Evolutionary conservation across 2,888 invertebrate genomes (phyloP).

Genomic region (Pseudococcus viburni): DNA sequence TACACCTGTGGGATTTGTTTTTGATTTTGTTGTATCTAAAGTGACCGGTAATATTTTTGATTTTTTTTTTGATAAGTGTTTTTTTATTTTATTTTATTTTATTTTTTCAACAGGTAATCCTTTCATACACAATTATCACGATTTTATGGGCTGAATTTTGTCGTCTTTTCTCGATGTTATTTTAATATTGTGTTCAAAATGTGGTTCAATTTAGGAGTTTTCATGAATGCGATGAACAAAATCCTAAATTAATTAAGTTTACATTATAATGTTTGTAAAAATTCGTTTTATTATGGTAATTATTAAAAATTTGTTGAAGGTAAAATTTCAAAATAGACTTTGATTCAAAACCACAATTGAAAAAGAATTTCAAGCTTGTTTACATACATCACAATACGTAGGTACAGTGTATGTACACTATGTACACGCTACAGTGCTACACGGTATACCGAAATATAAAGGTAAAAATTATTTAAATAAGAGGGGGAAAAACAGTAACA

Average conservation of each 20-base stretch:
- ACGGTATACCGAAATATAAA: too few relatives aligned
- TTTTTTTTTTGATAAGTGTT: not conserved
- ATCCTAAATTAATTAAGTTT: not conserved
- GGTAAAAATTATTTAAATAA: too few relatives aligned
- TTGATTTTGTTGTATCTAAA: conserved; percentile 71
- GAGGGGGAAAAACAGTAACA: too few relatives aligned
- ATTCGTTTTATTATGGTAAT: not conserved
- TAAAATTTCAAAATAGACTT: conserved; percentile 2
- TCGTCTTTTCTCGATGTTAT: not conserved
- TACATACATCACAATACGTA: too few relatives aligned
- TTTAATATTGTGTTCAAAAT: not conserved
- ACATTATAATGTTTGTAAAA: conserved; percentile 9
- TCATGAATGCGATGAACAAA: not conserved
- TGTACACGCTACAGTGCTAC: too few relatives aligned
- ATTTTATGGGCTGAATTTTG: conserved; percentile 18
- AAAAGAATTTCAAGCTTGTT: too few relatives aligned
- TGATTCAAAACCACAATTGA: too few relatives aligned
- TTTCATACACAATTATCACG: conserved; percentile 44
- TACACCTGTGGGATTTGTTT: conserved; percentile 71
- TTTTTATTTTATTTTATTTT: not conserved
- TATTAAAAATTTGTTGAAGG: conserved; percentile 23
- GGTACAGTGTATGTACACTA: too few relatives aligned
- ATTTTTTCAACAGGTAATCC: not conserved
- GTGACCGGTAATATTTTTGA: conserved; percentile 69
- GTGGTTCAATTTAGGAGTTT: too few relatives aligned